Evolutionary conservation across 2,888 invertebrate species (phyloP), one percentile per base, ranked within the genome.

Genomic region (Choristoneura rosaceana): DNA sequence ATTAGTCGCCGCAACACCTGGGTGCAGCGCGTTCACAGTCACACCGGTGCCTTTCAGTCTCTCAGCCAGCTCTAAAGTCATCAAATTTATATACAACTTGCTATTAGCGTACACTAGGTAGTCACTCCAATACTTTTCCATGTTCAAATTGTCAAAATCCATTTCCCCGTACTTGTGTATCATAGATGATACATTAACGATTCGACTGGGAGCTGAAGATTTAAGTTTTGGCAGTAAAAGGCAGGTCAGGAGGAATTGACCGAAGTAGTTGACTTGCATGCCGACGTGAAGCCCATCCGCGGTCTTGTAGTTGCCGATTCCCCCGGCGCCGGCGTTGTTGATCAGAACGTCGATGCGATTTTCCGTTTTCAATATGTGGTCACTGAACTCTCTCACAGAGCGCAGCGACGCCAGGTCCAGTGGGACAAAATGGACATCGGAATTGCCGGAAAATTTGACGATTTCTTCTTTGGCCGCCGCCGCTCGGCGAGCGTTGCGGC

Each of bases 1-100:
- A 75, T 96, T 95, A 1, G 97, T 96, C 60, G 95, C 94, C 3
- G 96, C 96, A 52, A 96, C 87, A 38, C 97, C 97, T 15, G 97
- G 97, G 87, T 97, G 96, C 47, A 95, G 88, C 25, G 95, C 92
- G 83, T 96, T 95, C 17, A 94, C 95, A 1, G 95, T 95, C 0
- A 96, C 95, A 52, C 93, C 94, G 47, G 76, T 78, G 91, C 95
- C 95, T 88, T 91, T 76, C 59, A 95, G 79, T 81, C 84, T 86
- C 70, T 87, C 87, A 0, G 94, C 90, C 43, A 96, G 83, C 84
- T 95, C 94, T 76, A 90, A 88, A 0, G 96, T 95, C 88, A 96
- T 96, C 58, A 97, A 85, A 77, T 96, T 91, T 75, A 95, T 92
- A 52, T 96, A 96, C 73, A 97, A 87, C 90, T 97, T 96, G 76